Evolutionary conservation across 2,113 vertebrate genomes (phyloP), one percentile per base, ranked within the genome.

Genomic region (cat (Felis catus)): DNA sequence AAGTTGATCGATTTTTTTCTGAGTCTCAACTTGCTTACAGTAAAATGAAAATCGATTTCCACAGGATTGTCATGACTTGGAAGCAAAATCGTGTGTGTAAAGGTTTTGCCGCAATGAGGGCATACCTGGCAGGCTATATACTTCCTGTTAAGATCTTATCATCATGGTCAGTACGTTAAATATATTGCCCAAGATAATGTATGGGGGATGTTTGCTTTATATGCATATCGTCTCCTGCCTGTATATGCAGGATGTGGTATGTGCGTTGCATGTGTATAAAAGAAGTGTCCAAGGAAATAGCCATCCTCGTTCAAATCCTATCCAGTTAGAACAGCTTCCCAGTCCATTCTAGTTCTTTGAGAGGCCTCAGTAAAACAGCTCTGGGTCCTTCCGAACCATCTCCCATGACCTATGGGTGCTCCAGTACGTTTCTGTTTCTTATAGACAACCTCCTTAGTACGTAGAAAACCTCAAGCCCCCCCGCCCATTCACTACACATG

Each of bases 361-460:
- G 70, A 95, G 94, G 90, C 79, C 94, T 97, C 94, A 21, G 89
- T 80, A 68, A 90, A 95, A 79, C 89, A 86, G 45, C 87, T 94
- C 97, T 97, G 90, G 95, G 90, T 87, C 96, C 92, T 97, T 94
- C 90, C 89, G 84, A 85, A 82, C 79, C 68, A 87, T 90, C 70
- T 92, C 74, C 80, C 80, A 65, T 97, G 92, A 85, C n/a, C 71
- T 96, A 31, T 85, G 89, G 76, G 87, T 95, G 85, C 91, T 86
- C 90, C 91, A 63, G 16, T 97, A 95, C 87, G 90, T 97, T 97
- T 97, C 93, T 97, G 83, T 96, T 97, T 97, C 97, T 83, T 95
- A 58, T 84, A 80, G 91, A 93, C 91, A 84, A 96, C 96, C 53
- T 83, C 87, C 96, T 97, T 92, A 55, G 55, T 80, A 71, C 86